Evolutionary conservation across 2,113 vertebrate species (phyloP).

Genomic region (Typhlomys cinereus): DNA sequence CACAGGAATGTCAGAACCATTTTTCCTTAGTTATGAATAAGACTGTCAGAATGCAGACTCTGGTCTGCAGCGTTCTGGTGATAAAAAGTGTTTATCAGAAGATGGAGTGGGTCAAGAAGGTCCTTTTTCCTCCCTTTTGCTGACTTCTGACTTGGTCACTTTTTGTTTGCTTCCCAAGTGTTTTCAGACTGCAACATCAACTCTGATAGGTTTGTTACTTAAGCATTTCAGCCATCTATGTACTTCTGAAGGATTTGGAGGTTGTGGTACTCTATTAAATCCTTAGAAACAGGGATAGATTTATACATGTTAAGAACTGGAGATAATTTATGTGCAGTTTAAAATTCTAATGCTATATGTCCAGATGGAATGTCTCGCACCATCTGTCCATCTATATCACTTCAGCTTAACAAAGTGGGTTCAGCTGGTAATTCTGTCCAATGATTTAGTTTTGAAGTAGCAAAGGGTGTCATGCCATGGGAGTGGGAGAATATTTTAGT

Average conservation of each 20-base stretch:
- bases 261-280: background rate
- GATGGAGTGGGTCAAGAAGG: constrained; percentile 7
- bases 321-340: constrained; percentile 14
- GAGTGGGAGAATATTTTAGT: background rate
- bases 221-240: background rate
- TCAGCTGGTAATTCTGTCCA: background rate
- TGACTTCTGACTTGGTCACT: background rate
- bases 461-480: background rate
- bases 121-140: constrained; percentile 11
- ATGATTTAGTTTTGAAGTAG: background rate
- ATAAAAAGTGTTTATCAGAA: constrained; percentile 55
- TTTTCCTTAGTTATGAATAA: constrained; percentile 58
- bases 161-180: background rate
- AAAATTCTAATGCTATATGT: background rate
- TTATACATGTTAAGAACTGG: background rate
- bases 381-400: background rate
- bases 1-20: constrained; percentile 60
- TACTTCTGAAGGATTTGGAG: background rate
- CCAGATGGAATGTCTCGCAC: background rate
- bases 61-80: background rate
- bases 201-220: background rate
- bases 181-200: constrained; percentile 18
- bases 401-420: constrained; percentile 16
- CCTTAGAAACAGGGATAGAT: background rate
- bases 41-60: background rate